phyloP scores from a whole-genome alignment of 2,113 vertebrate species.

The Sardina pilchardus region DNA sequence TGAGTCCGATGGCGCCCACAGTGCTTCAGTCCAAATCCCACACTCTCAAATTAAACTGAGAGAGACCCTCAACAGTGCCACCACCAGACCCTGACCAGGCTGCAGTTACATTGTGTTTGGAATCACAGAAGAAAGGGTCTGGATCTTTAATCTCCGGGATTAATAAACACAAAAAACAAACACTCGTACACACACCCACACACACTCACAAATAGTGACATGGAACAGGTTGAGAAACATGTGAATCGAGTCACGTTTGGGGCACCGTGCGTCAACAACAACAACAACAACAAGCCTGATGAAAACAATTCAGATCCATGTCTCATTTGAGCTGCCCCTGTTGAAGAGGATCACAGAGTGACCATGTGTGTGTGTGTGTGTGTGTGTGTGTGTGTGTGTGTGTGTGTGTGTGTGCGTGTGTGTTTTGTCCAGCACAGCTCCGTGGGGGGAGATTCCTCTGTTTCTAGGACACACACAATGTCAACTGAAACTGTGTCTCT shows the following conservation, averaged over 20 bases:
- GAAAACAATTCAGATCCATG: neutral
- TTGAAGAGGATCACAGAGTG: neutral
- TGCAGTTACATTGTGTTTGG: neutral
- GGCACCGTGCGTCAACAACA: neutral
- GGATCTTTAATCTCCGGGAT: neutral
- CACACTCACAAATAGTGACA: neutral
- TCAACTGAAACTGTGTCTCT: neutral
- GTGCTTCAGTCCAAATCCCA: neutral
- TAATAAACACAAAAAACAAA: neutral
- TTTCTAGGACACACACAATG: conserved; percentile 10
- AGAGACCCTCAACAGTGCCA: neutral
- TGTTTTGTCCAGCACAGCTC: neutral
- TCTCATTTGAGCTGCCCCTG: neutral
- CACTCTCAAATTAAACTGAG: neutral
- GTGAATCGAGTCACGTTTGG: neutral
- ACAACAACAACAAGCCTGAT: neutral
- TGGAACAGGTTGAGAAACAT: neutral
- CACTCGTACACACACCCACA: neutral
- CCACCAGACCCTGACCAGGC: neutral
- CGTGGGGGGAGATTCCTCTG: neutral
- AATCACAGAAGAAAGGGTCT: neutral
- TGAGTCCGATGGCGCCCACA: neutral
- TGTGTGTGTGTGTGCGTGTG: neutral
- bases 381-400: neutral
- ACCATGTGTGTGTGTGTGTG: neutral